These are phyloP conservation scores for Trichonephila inaurata DNA, from an alignment of 1,140 invertebrate genomes.

Conservation along the genomic window DNA sequence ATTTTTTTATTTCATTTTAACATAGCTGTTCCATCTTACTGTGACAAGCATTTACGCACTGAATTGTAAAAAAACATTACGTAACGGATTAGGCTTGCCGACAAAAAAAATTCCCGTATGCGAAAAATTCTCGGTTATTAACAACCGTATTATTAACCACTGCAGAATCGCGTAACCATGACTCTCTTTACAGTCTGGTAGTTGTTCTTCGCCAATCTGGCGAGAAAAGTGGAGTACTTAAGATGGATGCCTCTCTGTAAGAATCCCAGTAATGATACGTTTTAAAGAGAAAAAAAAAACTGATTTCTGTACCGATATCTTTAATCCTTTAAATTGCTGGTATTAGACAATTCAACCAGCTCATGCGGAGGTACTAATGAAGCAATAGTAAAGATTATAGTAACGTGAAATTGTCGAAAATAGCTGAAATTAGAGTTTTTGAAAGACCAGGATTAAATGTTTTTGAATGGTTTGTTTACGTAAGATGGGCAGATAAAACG, in stretches of 20 bases:
- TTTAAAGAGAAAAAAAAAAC: not conserved
- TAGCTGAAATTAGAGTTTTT: not conserved
- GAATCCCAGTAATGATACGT: not conserved
- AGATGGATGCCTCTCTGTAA: not conserved
- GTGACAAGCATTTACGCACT: not conserved
- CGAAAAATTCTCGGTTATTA: constrained; percentile 14
- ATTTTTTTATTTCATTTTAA: not conserved
- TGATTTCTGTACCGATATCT: not conserved
- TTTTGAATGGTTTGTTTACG: not conserved
- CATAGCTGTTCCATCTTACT: not conserved
- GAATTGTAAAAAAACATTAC: not conserved
- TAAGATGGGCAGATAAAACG: not conserved
- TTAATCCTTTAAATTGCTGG: not conserved
- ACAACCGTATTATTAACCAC: constrained; percentile 28
- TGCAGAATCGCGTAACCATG: not conserved
- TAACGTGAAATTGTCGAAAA: not conserved
- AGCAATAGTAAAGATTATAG: constrained; percentile 3
- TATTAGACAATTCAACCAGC: not conserved
- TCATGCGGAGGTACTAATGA: not conserved
- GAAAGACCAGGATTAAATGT: not conserved
- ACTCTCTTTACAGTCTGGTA: constrained; percentile 29
- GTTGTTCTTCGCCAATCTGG: not conserved
- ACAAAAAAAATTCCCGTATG: constrained; percentile 4
- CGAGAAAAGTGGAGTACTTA: not conserved
- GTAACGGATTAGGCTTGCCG: not conserved